Evolutionary conservation across 2,797 vertebrate genomes (phyloP).

Genomic region (Poecilia velifera): DNA sequence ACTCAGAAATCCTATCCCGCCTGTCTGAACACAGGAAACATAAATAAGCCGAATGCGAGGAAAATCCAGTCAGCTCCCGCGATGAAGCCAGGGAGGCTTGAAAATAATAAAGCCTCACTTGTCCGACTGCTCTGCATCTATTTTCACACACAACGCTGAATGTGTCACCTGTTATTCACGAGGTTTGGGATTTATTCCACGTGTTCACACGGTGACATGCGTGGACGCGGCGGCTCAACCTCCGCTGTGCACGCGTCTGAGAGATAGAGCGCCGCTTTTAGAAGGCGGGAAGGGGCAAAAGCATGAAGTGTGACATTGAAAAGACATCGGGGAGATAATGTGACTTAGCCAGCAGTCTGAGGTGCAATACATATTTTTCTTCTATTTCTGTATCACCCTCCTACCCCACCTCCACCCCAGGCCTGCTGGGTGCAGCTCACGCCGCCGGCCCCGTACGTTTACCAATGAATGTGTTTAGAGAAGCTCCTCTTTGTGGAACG

Average conservation of each 20-base stretch:
- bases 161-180: conserved; percentile 14
- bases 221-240: neutral
- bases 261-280: conserved; percentile 21
- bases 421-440: conserved; percentile 43
- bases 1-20: neutral
- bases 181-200: neutral
- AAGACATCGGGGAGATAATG: conserved; percentile 58
- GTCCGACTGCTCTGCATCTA: conserved; percentile 3
- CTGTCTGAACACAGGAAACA: neutral
- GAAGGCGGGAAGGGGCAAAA: conserved; percentile 31
- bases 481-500: conserved; percentile 50
- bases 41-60: neutral
- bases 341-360: conserved; percentile 46
- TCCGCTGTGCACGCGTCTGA: conserved; percentile 25
- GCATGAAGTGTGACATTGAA: conserved; percentile 70
- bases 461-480: conserved; percentile 56
- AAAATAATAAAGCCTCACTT: neutral
- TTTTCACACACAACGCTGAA: conserved; percentile 16
- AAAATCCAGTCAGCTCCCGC: neutral
- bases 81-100: conserved; percentile 1
- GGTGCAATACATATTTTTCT: conserved; percentile 33
- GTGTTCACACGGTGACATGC: neutral
- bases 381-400: conserved; percentile 49
- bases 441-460: conserved; percentile 31
- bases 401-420: conserved; percentile 7